Percentiles rank a stretch among this genome's conserved stretches.
Evolutionary conservation across 2,888 invertebrate genomes (phyloP).

Genomic region (Strigamia transsilvanica): DNA sequence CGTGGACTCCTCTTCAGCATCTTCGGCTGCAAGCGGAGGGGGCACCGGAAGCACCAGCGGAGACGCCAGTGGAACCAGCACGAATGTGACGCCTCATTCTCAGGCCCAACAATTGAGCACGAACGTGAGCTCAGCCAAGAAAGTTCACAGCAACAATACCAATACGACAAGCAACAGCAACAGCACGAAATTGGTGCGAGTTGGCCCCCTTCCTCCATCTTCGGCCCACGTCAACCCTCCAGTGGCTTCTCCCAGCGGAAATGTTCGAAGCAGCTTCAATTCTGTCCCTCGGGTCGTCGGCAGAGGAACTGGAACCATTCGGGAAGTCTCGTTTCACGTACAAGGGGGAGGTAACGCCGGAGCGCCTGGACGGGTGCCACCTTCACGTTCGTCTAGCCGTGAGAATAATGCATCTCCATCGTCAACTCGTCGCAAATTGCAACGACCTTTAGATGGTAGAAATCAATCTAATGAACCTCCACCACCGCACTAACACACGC

Average conservation of each 20-base stretch:
- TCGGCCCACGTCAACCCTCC: background rate
- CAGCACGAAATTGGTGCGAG: slow-evolving; percentile 44
- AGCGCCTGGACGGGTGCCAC: slow-evolving; percentile 51
- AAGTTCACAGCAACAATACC: slow-evolving; percentile 18
- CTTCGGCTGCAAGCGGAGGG: slow-evolving; percentile 63
- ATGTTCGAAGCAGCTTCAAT: background rate
- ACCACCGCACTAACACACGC: slow-evolving; percentile 54
- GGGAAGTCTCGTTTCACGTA: slow-evolving; percentile 53
- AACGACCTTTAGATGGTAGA: slow-evolving; percentile 55
- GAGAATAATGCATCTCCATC: slow-evolving; percentile 52
- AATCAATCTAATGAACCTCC: slow-evolving; percentile 56
- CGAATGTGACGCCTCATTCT: background rate
- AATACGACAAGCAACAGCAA: background rate
- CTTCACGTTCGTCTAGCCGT: slow-evolving; percentile 5
- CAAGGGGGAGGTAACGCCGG: slow-evolving; percentile 46
- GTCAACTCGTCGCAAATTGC: slow-evolving; percentile 55
- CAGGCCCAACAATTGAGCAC: background rate
- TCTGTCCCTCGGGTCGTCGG: slow-evolving; percentile 37
- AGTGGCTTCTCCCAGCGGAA: slow-evolving; percentile 22
- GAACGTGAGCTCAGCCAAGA: slow-evolving; percentile 4
- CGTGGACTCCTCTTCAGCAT: slow-evolving; percentile 54
- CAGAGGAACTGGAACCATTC: slow-evolving; percentile 55
- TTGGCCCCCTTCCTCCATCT: background rate
- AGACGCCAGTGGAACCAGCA: background rate
- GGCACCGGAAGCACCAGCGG: slow-evolving; percentile 54